Base-by-base conservation (phyloP, 2,113 vertebrate species). In the Serilophus lunatus region DNA sequence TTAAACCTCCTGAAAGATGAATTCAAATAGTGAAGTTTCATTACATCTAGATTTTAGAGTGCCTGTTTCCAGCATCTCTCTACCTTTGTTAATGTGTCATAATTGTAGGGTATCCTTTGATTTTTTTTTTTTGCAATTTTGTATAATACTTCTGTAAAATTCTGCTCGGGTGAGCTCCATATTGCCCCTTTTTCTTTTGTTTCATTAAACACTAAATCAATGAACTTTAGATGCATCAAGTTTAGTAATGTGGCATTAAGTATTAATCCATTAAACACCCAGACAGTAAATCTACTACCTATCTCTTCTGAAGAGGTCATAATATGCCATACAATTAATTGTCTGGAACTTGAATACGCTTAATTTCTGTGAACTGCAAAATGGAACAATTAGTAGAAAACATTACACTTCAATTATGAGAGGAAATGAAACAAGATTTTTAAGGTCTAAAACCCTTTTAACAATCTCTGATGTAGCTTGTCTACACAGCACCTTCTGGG, bases 191-290 rank as follows among this genome's bases (percentile, higher is more conserved):
- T 85, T 69, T 61, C 57, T 61, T 89, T 91, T 8, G 15, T 81
- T 89, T 87, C 82, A 83, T 90, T 92, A 90, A 92, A 70, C 82
- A 69, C 49, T 91, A 79, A 90, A 86, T 96, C 89, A 86, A 56
- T 85, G 71, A 95, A 92, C 82, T 86, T 91, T 72, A 91, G 75
- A 44, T 47, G 77, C 10, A 22, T 59, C 25, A 66, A 88, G 80
- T 75, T 92, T 95, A 75, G 44, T 78, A 79, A 88, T 63, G 74
- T 88, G 59, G 94, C 81, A 90, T 83, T 83, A 90, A 93, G 76
- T 35, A 85, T 60, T 86, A 88, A 93, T 85, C 80, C 74, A 86
- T 93, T 92, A 92, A 88, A 78, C 56, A 86, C 24, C 75, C 85
- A 90, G 85, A 33, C 84, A 83, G 53, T 60, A 76, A 92, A 92